Conservation (phyloP, 1,140 invertebrate genomes). For the Protaetia brevitarsis region DNA sequence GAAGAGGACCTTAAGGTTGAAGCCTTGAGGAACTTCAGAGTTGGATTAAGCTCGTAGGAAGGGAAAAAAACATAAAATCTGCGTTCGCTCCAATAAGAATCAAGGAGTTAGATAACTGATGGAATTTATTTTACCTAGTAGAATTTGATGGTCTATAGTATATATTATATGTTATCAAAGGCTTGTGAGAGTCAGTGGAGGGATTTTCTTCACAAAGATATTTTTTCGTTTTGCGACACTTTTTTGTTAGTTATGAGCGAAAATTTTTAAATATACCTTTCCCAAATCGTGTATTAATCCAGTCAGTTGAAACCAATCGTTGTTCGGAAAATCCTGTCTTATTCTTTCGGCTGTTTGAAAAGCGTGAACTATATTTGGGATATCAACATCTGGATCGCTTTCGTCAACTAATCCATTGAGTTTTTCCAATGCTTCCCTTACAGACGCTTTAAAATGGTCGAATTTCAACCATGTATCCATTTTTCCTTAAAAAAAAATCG, state of each 20-base stretch:
- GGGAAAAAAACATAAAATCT: no score
- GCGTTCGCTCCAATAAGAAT: no score
- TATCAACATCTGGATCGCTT: constrained; percentile 86
- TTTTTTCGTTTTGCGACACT: no score
- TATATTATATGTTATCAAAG: no score
- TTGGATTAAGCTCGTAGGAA: no score
- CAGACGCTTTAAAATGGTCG: constrained; percentile 75
- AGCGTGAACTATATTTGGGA: constrained; percentile 94
- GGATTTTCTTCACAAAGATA: no score
- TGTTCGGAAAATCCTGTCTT: constrained; percentile 75
- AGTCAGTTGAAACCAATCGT: constrained; percentile 94
- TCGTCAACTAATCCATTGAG: constrained; percentile 92
- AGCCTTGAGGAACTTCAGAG: no score
- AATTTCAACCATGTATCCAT: constrained; percentile 76
- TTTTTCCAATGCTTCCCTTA: constrained; percentile 83
- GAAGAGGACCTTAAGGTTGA: no score
- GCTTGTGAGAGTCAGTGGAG: no score
- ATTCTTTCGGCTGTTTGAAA: constrained; percentile 96
- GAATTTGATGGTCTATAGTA: no score
- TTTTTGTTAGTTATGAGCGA: background rate
- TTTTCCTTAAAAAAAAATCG: constrained; percentile 37
- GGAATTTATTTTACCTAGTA: no score
- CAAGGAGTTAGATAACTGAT: no score
- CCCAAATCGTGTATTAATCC: constrained; percentile 95
- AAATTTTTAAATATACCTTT: constrained; percentile 59